Conservation (phyloP, 2,113 vertebrate genomes). For the Tretioscincus oriximinensis region DNA sequence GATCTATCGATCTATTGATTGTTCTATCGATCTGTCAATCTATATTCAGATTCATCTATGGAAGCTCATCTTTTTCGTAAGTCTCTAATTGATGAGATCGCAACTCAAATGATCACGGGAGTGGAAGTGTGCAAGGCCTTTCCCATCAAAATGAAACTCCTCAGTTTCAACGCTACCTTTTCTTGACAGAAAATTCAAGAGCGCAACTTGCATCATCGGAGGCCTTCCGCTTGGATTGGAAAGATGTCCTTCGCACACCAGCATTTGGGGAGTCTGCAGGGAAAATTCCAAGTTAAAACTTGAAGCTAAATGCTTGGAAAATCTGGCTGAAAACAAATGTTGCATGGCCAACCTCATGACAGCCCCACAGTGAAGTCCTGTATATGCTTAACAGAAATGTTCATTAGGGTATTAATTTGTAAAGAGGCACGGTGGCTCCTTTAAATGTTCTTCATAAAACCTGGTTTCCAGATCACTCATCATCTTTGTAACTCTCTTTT, state of each 20-base stretch:
- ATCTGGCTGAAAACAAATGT: accelerated
- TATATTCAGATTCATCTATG: too few relatives aligned
- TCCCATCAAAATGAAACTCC: too few relatives aligned
- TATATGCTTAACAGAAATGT: neutral
- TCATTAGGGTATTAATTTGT: too few relatives aligned
- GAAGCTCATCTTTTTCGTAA: neutral
- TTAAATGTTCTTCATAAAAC: too few relatives aligned
- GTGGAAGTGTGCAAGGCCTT: too few relatives aligned
- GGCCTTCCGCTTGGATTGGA: conserved; percentile 43
- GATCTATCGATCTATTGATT: too few relatives aligned
- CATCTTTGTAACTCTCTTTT: neutral
- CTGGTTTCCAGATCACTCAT: neutral
- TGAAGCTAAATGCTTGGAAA: neutral
- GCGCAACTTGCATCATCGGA: neutral
- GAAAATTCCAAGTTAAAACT: neutral
- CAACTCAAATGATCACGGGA: too few relatives aligned
- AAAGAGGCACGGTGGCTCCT: too few relatives aligned
- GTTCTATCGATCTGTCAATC: too few relatives aligned
- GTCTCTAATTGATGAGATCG: neutral
- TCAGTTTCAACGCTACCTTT: conserved; percentile 28
- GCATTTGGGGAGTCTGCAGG: neutral
- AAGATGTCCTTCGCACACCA: neutral
- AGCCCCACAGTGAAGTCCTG: neutral
- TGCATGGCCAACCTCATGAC: neutral
- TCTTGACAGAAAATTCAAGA: conserved; percentile 15